Evolutionary conservation across 2,797 vertebrate species (phyloP), one percentile per base, ranked within the genome.

Genomic region (Geotria australis): DNA sequence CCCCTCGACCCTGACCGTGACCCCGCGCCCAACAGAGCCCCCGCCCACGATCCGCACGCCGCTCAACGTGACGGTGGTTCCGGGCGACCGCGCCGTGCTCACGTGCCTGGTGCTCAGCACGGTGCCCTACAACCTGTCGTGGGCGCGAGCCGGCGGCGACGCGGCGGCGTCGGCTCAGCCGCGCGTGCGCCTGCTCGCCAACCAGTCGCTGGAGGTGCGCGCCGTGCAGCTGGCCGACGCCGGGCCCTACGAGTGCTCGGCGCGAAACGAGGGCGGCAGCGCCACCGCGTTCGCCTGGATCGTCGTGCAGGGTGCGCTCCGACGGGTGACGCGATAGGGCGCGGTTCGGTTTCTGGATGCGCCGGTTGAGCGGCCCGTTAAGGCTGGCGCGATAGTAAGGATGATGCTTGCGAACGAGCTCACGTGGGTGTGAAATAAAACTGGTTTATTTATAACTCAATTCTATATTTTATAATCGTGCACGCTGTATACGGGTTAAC

Each of bases 81-180:
- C 79, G 0, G 80, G 83, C 46, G 71, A 74, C 8, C 67, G 3
- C 6, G 79, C 77, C 0, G 45, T 85, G 59, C 71, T 98, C 64
- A 77, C 75, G 4, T 98, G 91, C 67, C 61, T 77, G 1, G 73
- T 78, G 3, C 58, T 69, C 59, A 93, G 91, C 63, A 74, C 77
- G 0, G 80, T 83, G 48, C 70, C 1, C 60, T 88, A 83, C 69
- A 95, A 94, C 67, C 75, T 96, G 47, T 85, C 80, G 45, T 98
- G 91, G 91, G 70, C 76, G 61, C 74, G 72, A 47, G 74, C 72
- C 1, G 73, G 71, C 12, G 64, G 63, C 1, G 78, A 85, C 2
- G 63, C 70, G 38, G 70, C 68, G 2, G 63, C 70, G 38, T 70
- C 68, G 2, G 77, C 81, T 47, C 69, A 73, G 6, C 58, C 61